Evolutionary conservation across 2,797 vertebrate genomes (phyloP).

Genomic region (Syndactyla subalaris): DNA sequence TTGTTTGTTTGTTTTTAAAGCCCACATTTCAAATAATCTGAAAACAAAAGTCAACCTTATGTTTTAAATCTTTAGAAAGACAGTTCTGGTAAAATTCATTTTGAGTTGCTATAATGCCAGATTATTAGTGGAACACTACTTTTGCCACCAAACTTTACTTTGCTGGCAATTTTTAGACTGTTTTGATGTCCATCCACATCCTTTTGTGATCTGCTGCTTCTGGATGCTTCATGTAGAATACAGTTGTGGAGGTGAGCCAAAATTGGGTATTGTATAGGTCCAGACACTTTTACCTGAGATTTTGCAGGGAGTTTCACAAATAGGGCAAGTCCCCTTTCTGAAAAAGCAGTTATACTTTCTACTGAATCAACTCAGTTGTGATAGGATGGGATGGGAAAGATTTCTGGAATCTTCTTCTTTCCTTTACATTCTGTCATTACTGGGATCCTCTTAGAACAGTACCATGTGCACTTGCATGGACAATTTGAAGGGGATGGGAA

Average conservation of each 20-base stretch:
- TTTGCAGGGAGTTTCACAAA: neutral
- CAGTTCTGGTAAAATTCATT: neutral
- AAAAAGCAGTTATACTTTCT: neutral
- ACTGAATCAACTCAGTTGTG: neutral
- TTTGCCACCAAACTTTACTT: conserved; percentile 24
- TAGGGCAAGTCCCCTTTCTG: neutral
- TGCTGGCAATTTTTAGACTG: conserved; percentile 25
- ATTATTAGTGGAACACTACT: neutral
- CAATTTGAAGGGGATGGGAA: neutral
- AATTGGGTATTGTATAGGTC: neutral
- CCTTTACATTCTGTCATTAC: neutral
- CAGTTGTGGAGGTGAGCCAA: neutral
- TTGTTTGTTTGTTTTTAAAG: no score
- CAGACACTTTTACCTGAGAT: neutral
- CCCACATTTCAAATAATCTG: neutral
- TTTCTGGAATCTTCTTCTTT: neutral
- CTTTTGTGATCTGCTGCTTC: conserved; percentile 15
- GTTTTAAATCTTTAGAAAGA: neutral
- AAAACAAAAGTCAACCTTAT: neutral
- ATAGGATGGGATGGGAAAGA: neutral
- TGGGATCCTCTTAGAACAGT: neutral
- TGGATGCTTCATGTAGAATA: neutral
- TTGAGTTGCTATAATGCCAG: neutral
- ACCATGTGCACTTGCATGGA: accelerated
- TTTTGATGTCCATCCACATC: neutral